Conservation (phyloP, 2,113 vertebrate genomes). For the Steatornis caripensis region DNA sequence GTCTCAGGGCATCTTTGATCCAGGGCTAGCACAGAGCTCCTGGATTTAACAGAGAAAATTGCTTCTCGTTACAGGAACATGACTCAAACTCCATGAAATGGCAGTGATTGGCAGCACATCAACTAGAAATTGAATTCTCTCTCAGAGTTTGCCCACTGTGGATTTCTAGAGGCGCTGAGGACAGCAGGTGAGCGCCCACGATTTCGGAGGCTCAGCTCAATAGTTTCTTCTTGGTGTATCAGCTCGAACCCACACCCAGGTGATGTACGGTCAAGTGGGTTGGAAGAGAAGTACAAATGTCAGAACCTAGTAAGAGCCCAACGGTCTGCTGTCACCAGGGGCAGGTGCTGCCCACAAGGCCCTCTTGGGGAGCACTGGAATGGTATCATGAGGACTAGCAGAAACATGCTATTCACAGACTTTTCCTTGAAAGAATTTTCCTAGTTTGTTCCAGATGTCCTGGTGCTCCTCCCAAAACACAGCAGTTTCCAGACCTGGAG, state of each 20-base stretch:
- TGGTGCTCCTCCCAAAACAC: background rate
- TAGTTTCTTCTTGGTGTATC: background rate
- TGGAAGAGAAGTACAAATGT: background rate
- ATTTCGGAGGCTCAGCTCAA: background rate
- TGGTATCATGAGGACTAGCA: background rate
- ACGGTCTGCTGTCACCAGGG: background rate
- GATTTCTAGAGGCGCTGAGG: background rate
- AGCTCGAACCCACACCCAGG: background rate
- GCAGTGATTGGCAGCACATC: background rate
- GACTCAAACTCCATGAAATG: background rate
- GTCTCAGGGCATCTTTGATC: background rate
- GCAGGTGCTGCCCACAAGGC: background rate
- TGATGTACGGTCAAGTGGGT: background rate
- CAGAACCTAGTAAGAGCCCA: background rate
- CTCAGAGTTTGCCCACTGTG: background rate
- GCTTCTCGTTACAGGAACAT: background rate
- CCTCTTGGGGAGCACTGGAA: background rate
- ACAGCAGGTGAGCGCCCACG: background rate
- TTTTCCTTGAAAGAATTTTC: background rate
- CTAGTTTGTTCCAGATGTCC: background rate
- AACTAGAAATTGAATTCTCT: background rate
- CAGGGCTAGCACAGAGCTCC: background rate
- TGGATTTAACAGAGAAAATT: background rate
- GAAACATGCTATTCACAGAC: fast-evolving
- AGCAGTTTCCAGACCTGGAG: background rate